Percentiles rank a stretch among this genome's conserved stretches.
phyloP scores from a whole-genome alignment of 2,888 invertebrate species.

The Callosobruchus maculatus region DNA sequence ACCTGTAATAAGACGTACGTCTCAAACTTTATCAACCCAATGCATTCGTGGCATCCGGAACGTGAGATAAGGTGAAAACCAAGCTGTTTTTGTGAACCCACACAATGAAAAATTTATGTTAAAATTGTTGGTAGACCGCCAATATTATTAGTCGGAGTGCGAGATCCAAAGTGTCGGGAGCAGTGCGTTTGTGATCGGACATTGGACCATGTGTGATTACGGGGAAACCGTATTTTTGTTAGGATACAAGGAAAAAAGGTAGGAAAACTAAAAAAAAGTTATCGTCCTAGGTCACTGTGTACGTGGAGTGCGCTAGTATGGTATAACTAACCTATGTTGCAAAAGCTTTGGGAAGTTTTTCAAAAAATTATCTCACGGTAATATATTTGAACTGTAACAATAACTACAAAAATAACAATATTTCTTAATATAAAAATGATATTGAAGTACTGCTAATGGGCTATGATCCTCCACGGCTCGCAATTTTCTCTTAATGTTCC shows the following conservation, averaged over 20 bases:
- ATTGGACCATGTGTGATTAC: not conserved
- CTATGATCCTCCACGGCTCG: too few species aligned
- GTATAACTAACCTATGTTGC: too few species aligned
- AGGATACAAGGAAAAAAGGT: not conserved
- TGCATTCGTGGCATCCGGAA: not conserved
- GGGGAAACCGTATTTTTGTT: not conserved
- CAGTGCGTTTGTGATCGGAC: not conserved
- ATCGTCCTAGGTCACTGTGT: too few species aligned
- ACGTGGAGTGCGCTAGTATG: too few species aligned
- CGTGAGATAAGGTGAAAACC: not conserved
- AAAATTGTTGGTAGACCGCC: not conserved
- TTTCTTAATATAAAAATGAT: too few species aligned
- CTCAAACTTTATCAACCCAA: not conserved
- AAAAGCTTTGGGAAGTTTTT: too few species aligned
- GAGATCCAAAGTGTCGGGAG: not conserved
- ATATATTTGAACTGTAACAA: too few species aligned
- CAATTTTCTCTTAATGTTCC: too few species aligned
- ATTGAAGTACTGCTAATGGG: too few species aligned
- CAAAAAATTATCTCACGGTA: too few species aligned
- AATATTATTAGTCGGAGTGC: not conserved
- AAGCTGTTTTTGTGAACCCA: not conserved
- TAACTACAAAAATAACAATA: too few species aligned
- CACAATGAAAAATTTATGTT: not conserved
- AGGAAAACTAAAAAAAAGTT: not conserved
- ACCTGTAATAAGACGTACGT: not conserved